These are phyloP conservation scores for Ascidia mentula DNA, from an alignment of 23 tunicate genomes.

Conservation along the genomic window DNA sequence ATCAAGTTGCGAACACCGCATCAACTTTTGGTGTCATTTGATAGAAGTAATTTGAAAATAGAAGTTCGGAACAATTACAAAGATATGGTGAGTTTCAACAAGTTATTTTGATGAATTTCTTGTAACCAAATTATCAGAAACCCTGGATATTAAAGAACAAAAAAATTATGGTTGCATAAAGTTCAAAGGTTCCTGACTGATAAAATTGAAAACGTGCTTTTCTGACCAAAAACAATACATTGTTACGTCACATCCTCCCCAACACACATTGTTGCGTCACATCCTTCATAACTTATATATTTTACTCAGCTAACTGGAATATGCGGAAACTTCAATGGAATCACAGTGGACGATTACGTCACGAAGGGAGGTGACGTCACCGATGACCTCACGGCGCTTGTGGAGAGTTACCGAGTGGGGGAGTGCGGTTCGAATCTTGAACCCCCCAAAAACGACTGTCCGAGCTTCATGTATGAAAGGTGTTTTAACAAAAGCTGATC, in stretches of 20 bases:
- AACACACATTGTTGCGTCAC: too few relatives aligned
- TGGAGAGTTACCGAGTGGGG: slow-evolving; percentile 18
- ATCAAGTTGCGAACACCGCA: not conserved
- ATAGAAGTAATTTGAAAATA: not conserved
- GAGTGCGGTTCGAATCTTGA: slow-evolving; percentile 17
- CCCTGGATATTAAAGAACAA: too few relatives aligned
- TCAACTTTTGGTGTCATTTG: not conserved
- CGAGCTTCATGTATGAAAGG: slow-evolving; percentile 21
- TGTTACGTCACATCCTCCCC: too few relatives aligned
- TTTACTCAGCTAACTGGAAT: slow-evolving; percentile 23
- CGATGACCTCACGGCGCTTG: slow-evolving; percentile 18
- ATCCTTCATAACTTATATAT: too few relatives aligned
- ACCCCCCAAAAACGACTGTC: slow-evolving; percentile 47
- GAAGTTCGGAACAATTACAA: slow-evolving; percentile 1
- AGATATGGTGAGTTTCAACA: not conserved
- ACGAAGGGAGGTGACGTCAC: slow-evolving; percentile 23
- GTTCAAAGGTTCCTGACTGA: too few relatives aligned
- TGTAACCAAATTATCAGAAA: too few relatives aligned
- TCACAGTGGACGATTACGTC: slow-evolving; percentile 25
- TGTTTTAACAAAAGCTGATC: too few relatives aligned
- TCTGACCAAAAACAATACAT: too few relatives aligned
- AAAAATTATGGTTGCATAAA: too few relatives aligned
- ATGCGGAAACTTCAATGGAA: slow-evolving; percentile 41
- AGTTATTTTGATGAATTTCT: too few relatives aligned
- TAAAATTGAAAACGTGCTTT: too few relatives aligned